Conservation (phyloP, 2,113 vertebrate genomes). For the Leucosticte australis region DNA sequence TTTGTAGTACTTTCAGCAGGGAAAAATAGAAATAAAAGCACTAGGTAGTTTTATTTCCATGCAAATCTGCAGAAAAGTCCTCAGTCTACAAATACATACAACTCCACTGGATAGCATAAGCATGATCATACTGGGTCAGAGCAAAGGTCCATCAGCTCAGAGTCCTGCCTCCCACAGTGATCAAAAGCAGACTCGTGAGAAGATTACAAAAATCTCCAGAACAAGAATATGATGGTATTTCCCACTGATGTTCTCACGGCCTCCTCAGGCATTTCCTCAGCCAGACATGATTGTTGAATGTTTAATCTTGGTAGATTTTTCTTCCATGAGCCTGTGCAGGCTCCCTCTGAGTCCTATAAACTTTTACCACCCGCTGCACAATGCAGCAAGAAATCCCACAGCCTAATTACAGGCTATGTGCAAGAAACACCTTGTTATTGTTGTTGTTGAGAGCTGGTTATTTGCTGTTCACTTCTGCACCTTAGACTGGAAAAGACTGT, state of each 20-base stretch:
- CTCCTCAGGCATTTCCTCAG: not conserved
- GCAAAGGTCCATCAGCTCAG: not conserved
- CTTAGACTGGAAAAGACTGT: not conserved
- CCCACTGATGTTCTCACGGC: not conserved
- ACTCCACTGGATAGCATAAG: not conserved
- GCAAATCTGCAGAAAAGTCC: not conserved
- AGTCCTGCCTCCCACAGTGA: not conserved
- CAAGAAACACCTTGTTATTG: not conserved
- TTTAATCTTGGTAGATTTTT: not conserved
- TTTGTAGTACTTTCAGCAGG: not conserved
- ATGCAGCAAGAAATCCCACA: not conserved
- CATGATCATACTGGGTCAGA: not conserved
- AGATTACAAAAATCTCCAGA: not conserved
- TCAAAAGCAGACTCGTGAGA: not conserved
- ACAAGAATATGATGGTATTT: not conserved
- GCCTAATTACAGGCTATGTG: not conserved
- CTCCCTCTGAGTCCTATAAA: not conserved
- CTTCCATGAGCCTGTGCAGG: not conserved
- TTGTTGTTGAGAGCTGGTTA: not conserved
- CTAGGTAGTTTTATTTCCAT: not conserved
- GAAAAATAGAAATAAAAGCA: not conserved
- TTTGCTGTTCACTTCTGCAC: not conserved
- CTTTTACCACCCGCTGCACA: rapidly evolving
- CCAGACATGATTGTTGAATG: not conserved
- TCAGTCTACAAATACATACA: not conserved